phyloP scores from a whole-genome alignment of 2,888 invertebrate species.

The Athripsodes cinereus region DNA sequence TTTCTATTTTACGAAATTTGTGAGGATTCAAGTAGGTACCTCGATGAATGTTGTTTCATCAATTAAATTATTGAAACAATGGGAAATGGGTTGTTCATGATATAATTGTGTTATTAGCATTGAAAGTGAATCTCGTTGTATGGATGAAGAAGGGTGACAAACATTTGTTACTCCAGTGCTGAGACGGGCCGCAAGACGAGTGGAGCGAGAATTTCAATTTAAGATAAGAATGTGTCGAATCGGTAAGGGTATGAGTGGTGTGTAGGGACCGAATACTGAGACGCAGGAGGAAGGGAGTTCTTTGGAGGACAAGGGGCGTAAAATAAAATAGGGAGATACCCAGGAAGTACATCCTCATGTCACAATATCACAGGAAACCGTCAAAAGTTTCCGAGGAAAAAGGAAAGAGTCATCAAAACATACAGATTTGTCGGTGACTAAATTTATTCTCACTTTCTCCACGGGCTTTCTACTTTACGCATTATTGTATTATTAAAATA shows the following conservation, averaged over 20 bases:
- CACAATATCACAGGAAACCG: not conserved
- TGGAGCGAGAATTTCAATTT: constrained; percentile 54
- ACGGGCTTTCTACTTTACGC: too few relatives aligned
- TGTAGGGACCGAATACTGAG: constrained; percentile 2
- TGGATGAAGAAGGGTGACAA: constrained; percentile 5
- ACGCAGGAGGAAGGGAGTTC: constrained; percentile 4
- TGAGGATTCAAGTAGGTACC: too few relatives aligned
- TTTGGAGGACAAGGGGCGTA: not conserved
- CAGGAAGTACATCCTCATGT: not conserved
- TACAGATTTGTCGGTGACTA: too few relatives aligned
- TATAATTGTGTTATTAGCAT: too few relatives aligned
- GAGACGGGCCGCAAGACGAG: constrained; percentile 27
- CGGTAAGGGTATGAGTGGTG: constrained; percentile 26
- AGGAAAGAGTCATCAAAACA: not conserved
- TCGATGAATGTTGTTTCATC: too few relatives aligned
- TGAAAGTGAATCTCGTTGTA: too few relatives aligned
- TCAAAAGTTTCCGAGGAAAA: not conserved
- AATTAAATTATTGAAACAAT: too few relatives aligned
- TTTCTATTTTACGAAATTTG: too few relatives aligned
- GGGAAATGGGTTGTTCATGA: too few relatives aligned
- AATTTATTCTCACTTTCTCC: too few relatives aligned
- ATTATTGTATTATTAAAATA: too few relatives aligned
- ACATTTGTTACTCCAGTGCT: constrained; percentile 10
- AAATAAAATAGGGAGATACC: constrained; percentile 11
- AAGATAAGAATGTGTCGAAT: constrained; percentile 55